phyloP scores from a whole-genome alignment of 2,797 vertebrate species.

The Sparus aurata region DNA sequence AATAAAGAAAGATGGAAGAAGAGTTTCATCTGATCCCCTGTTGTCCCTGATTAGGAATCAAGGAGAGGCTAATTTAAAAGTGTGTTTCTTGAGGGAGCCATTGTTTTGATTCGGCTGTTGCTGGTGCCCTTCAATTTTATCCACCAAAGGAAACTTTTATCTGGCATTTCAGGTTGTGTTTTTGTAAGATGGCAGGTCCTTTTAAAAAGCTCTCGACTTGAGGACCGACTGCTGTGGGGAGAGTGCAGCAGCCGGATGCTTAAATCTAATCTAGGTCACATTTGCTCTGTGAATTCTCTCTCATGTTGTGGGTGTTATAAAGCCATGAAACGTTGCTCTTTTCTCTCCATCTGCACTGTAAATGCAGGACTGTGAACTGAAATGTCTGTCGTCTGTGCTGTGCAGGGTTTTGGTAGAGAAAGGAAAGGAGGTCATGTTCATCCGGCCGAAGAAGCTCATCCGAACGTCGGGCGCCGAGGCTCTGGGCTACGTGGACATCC shows the following conservation, averaged over 20 bases:
- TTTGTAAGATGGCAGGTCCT: not conserved
- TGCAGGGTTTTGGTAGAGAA: conserved; percentile 88
- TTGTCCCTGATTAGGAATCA: not conserved
- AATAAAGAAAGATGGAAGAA: fast-evolving
- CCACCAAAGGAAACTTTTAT: not conserved
- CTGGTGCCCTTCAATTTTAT: not conserved
- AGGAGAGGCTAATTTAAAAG: not conserved
- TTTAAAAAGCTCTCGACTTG: not conserved
- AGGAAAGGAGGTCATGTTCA: conserved; percentile 89
- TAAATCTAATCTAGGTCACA: not conserved
- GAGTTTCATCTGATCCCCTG: not conserved
- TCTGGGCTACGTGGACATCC: conserved; percentile 93
- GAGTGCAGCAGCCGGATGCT: not conserved
- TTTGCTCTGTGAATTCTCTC: not conserved
- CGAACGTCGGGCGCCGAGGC: conserved; percentile 89
- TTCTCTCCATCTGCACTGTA: not conserved
- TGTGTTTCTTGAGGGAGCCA: not conserved
- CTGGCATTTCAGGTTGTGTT: too few species aligned
- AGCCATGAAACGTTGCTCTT: not conserved
- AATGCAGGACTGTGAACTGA: not conserved
- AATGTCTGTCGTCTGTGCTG: not conserved
- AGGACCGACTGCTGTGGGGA: not conserved
- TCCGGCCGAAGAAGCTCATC: conserved; percentile 93
- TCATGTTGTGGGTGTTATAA: not conserved
- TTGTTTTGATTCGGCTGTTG: not conserved